Conservation (phyloP, 2,888 invertebrate species). For the Mesoligia furuncula region DNA sequence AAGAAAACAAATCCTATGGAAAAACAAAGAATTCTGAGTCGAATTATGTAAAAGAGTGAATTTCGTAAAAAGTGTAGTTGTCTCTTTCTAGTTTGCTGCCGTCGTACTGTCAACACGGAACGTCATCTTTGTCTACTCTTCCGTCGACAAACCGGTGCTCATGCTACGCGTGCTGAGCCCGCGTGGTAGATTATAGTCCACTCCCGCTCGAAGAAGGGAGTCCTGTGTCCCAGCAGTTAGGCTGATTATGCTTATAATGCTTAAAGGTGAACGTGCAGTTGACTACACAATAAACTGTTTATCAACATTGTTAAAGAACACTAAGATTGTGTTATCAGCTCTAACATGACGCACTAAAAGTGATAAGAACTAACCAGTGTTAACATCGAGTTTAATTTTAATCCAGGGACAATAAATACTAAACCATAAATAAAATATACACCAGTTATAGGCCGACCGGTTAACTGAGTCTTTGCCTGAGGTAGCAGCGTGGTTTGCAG, state of each 20-base stretch:
- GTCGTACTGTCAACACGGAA: too few species aligned
- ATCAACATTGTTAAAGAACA: background rate
- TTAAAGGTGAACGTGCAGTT: too few species aligned
- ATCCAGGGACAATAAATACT: background rate
- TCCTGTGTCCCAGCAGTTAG: background rate
- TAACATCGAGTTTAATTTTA: background rate
- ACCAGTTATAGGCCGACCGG: background rate
- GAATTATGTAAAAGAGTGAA: too few species aligned
- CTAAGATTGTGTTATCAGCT: slow-evolving; percentile 1
- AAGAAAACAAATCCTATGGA: too few species aligned
- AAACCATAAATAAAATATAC: too few species aligned
- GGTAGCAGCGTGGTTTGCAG: too few species aligned
- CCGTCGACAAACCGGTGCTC: too few species aligned
- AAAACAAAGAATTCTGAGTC: too few species aligned
- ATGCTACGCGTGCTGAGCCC: background rate
- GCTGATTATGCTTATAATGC: background rate
- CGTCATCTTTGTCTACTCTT: too few species aligned
- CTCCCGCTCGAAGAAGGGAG: background rate
- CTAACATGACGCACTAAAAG: background rate
- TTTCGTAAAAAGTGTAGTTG: too few species aligned
- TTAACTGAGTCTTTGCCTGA: too few species aligned
- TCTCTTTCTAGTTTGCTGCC: too few species aligned
- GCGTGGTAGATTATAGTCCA: background rate
- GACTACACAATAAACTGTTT: background rate
- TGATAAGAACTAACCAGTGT: background rate